Conservation (phyloP, 2,113 vertebrate genomes). For the Agapornis roseicollis region DNA sequence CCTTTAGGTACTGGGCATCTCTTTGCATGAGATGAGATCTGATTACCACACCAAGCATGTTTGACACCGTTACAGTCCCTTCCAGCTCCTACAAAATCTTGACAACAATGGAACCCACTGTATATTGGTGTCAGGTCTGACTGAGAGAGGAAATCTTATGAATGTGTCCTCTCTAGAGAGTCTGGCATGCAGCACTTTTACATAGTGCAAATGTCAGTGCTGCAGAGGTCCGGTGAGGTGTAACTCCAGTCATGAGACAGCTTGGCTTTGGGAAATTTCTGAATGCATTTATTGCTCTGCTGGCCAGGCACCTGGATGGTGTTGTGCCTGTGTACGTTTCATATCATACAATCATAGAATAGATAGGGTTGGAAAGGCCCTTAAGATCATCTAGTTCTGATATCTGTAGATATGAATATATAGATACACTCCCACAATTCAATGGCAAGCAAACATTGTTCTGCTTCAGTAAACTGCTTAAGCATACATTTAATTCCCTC, state of each 20-base stretch:
- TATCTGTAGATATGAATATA: background rate
- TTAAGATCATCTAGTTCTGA: background rate
- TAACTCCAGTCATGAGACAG: background rate
- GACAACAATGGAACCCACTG: background rate
- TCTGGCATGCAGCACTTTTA: background rate
- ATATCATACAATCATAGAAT: background rate
- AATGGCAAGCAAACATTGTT: background rate
- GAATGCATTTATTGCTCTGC: background rate
- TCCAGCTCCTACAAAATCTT: background rate
- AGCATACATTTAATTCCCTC: background rate
- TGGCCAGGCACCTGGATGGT: rapidly evolving
- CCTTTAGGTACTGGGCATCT: background rate
- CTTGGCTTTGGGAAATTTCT: background rate
- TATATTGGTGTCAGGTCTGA: background rate
- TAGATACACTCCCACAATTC: background rate
- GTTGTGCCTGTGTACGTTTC: background rate
- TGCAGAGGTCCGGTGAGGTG: background rate
- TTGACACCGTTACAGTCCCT: background rate
- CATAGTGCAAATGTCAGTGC: background rate
- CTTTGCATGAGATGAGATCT: background rate
- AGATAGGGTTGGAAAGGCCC: background rate
- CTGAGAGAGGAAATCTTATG: background rate
- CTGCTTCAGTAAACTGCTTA: background rate
- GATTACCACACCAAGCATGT: background rate
- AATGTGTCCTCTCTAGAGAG: background rate